Evolutionary conservation across 1,140 invertebrate species (phyloP).

Genomic region (Drosophila seguyi): DNA sequence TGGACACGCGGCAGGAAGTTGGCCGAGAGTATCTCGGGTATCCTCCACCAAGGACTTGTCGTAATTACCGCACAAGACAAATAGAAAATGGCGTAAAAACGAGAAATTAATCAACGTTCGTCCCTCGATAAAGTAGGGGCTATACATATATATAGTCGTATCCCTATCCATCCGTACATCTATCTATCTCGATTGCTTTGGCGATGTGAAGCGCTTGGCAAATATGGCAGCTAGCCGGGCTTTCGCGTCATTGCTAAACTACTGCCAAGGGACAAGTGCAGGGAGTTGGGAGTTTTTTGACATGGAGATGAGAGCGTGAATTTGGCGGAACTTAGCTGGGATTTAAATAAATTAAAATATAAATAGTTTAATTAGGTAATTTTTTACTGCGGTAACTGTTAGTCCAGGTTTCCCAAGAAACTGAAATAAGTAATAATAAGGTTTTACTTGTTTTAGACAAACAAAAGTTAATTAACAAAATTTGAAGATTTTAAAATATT

Average conservation of each 20-base stretch:
- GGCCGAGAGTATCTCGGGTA: conserved; percentile 11
- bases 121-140: conserved; percentile 14
- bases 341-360: conserved; percentile 7
- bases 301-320: conserved; percentile 32
- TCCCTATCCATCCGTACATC: conserved; percentile 8
- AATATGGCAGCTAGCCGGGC: conserved; percentile 47
- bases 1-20: conserved; percentile 61
- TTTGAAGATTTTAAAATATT: not conserved
- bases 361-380: not conserved
- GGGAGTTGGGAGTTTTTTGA: not conserved
- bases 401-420: not conserved
- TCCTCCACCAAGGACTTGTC: conserved; percentile 61
- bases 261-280: conserved; percentile 22
- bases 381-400: too few relatives aligned
- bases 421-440: not conserved
- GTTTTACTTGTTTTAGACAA: not conserved
- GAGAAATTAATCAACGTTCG: conserved; percentile 78
- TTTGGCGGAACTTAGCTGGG: not conserved
- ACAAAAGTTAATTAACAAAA: not conserved
- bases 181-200: conserved; percentile 38
- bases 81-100: conserved; percentile 82
- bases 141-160: conserved; percentile 16
- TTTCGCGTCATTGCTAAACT: conserved; percentile 20
- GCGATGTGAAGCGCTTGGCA: conserved; percentile 70
- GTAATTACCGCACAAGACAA: conserved; percentile 82